Conservation (phyloP, 2,888 invertebrate species). For the Danaus chrysippus region DNA sequence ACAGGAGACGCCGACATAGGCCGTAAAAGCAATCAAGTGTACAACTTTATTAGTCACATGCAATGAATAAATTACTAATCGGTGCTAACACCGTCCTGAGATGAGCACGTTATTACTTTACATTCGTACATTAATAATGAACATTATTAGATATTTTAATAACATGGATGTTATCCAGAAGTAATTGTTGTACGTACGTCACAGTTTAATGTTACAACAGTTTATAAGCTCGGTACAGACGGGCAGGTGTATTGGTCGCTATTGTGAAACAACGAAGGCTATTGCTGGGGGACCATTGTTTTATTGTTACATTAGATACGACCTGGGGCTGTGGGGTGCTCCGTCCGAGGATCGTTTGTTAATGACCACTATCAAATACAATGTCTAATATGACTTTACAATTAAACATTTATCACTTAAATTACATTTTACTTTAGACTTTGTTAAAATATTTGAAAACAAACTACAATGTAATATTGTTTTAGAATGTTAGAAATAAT, state of each 20-base stretch:
- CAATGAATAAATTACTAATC: slow-evolving; percentile 36
- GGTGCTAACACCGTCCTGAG: slow-evolving; percentile 26
- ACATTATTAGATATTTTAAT: neutral
- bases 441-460: too few relatives aligned
- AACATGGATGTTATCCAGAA: too few relatives aligned
- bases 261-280: slow-evolving; percentile 21
- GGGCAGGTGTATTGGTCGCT: slow-evolving; percentile 16
- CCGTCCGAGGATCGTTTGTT: too few relatives aligned
- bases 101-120: slow-evolving; percentile 11
- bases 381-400: too few relatives aligned
- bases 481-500: too few relatives aligned
- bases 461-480: too few relatives aligned
- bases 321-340: too few relatives aligned
- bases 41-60: slow-evolving; percentile 31
- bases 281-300: slow-evolving; percentile 2
- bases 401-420: too few relatives aligned
- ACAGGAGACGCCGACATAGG: neutral
- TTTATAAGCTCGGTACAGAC: slow-evolving; percentile 10
- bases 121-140: neutral
- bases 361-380: too few relatives aligned
- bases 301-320: too few relatives aligned
- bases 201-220: neutral
- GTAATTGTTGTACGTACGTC: too few relatives aligned
- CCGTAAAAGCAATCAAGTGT: slow-evolving; percentile 28
- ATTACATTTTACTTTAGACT: too few relatives aligned